Evolutionary conservation across 2,888 invertebrate species (phyloP), one percentile per base, ranked within the genome.

Genomic region (Phengaris alcon): DNA sequence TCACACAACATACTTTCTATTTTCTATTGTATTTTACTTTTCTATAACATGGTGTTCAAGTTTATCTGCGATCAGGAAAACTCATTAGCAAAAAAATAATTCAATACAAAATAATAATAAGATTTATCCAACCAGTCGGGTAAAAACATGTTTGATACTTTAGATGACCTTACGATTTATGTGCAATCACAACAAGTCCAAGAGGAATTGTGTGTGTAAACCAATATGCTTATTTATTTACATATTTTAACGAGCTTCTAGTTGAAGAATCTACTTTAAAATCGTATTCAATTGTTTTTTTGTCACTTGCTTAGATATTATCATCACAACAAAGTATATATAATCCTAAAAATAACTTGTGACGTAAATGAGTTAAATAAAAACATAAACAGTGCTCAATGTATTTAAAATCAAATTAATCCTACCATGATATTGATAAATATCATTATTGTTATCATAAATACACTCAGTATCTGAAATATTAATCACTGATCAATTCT

Each of bases 341-440:
- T 35, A 35, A 64, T 64, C 10, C 22, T 8, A 22, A 59, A 35
- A 64, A 64, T 35, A 64, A 12, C 15, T 64, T 64, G 64, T 64
- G 64, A 64, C 44, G 64, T 35, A 35, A 64, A 13, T 10, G 12
- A 44, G 12, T 12, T 35, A 35, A 64, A 44, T 64, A 64, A 44
- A 64, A 10, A 35, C 10, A 59, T 64, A 64, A 64, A 35, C 64
- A 64, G 64, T 64, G 35, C 64, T 35, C 44, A 64, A 64, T 44
- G 64, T 64, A 64, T 64, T 64, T 64, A 13, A 64, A 64, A 64
- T 64, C 64, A 35, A 44, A 64, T 5, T 64, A 64, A 64, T 64
- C 64, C 64, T 64, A 44, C 35, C 12, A 64, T 64, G 64, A 64
- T 22, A 22, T 22, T 59, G 59, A 59, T 64, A 64, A 64, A 6